Conservation (phyloP, 1,140 invertebrate genomes). For the Gonioctena quinquepunctata region DNA sequence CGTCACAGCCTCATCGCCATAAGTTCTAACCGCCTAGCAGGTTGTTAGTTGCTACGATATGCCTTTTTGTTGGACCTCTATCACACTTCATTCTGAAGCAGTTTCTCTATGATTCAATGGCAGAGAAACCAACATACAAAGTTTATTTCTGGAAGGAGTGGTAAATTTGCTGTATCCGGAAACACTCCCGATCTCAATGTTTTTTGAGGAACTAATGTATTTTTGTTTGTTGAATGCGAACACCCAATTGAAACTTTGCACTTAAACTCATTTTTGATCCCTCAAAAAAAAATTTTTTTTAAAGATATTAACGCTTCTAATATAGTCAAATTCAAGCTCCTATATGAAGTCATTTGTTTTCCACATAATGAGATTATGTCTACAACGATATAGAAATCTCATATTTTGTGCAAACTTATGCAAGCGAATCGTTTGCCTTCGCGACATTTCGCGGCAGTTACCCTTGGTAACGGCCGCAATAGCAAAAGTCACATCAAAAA, state of each 20-base stretch:
- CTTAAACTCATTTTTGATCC: no score
- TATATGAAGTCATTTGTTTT: no score
- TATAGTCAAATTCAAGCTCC: no score
- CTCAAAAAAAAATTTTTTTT: background rate
- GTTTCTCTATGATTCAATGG: background rate
- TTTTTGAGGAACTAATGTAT: background rate
- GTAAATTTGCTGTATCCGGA: no score
- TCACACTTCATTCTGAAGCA: background rate
- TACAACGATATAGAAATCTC: no score
- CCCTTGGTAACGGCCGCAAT: no score
- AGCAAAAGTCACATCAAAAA: no score
- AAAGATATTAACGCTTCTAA: background rate
- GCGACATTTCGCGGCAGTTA: no score
- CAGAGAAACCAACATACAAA: no score
- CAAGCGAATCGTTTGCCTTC: no score
- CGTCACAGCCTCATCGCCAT: constrained; percentile 1
- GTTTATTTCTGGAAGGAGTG: background rate
- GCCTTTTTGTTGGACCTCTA: constrained; percentile 2
- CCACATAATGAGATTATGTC: no score
- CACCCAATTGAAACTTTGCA: background rate
- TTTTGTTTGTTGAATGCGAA: background rate
- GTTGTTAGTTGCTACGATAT: constrained; percentile 5
- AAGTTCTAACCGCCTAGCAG: constrained; percentile 14
- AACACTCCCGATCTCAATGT: background rate
- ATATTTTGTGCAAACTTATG: no score